Conservation (phyloP, 2,113 vertebrate genomes). For the Corythoichthys haematopterus region DNA sequence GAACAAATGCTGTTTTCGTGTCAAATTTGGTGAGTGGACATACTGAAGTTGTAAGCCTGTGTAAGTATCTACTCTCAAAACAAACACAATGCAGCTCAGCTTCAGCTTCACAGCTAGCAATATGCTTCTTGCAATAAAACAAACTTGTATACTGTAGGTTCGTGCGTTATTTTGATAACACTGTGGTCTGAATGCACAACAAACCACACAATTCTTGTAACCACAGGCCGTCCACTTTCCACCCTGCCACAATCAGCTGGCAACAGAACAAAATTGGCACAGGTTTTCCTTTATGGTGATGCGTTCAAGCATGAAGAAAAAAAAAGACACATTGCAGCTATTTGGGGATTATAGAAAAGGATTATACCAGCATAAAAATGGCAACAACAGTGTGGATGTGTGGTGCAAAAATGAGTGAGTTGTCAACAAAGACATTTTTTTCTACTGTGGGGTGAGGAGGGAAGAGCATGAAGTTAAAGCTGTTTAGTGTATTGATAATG, state of each 20-base stretch:
- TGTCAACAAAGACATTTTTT: background rate
- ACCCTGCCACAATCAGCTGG: background rate
- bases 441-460: background rate
- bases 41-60: no score
- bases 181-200: background rate
- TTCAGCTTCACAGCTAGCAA: background rate
- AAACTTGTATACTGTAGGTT: background rate
- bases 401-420: background rate
- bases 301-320: background rate
- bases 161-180: background rate
- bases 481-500: slow-evolving; percentile 3
- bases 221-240: background rate
- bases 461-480: background rate
- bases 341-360: background rate
- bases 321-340: background rate
- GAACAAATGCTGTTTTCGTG: no score
- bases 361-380: background rate
- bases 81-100: background rate
- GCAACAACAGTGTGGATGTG: background rate
- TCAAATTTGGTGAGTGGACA: no score
- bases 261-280: background rate
- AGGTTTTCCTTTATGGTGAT: background rate
- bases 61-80: background rate
- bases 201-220: background rate
- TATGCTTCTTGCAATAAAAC: background rate